Conservation (phyloP, 1,140 invertebrate genomes). For the Zaprionus kolodkinae region DNA sequence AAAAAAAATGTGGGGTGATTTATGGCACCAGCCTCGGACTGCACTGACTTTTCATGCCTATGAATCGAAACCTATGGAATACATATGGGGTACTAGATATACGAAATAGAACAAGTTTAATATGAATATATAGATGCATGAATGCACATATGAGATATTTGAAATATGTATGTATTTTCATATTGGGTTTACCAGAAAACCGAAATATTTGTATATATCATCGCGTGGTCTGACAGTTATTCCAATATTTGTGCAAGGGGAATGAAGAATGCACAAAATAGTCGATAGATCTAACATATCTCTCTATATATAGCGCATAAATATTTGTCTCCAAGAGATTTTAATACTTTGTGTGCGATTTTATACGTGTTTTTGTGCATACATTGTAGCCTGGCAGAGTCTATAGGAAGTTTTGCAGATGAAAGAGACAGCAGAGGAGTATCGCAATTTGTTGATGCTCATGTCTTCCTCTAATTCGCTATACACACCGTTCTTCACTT, state of each 20-base stretch:
- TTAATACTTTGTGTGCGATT: background rate
- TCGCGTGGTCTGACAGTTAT: slow-evolving; percentile 16
- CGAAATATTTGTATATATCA: slow-evolving; percentile 27
- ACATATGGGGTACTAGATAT: slow-evolving; percentile 53
- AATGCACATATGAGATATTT: background rate
- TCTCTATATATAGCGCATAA: background rate
- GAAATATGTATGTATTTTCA: slow-evolving; percentile 41
- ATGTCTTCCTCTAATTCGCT: background rate
- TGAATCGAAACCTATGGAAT: slow-evolving; percentile 40
- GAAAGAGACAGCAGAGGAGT: too few species aligned
- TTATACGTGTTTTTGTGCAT: background rate
- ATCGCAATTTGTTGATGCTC: background rate
- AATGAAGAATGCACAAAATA: slow-evolving; percentile 11
- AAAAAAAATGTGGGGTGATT: slow-evolving; percentile 65
- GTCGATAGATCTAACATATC: background rate
- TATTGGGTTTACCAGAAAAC: slow-evolving; percentile 27
- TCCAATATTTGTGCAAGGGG: slow-evolving; percentile 20
- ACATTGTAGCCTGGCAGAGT: background rate
- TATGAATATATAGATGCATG: background rate
- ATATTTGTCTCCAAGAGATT: background rate
- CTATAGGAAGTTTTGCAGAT: background rate
- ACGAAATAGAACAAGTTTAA: slow-evolving; percentile 21
- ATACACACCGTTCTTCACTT: background rate
- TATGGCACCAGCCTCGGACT: slow-evolving; percentile 35
- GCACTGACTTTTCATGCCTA: slow-evolving; percentile 36